Base-by-base conservation (phyloP, 1,140 invertebrate genomes). In the Venturia canescens region DNA sequence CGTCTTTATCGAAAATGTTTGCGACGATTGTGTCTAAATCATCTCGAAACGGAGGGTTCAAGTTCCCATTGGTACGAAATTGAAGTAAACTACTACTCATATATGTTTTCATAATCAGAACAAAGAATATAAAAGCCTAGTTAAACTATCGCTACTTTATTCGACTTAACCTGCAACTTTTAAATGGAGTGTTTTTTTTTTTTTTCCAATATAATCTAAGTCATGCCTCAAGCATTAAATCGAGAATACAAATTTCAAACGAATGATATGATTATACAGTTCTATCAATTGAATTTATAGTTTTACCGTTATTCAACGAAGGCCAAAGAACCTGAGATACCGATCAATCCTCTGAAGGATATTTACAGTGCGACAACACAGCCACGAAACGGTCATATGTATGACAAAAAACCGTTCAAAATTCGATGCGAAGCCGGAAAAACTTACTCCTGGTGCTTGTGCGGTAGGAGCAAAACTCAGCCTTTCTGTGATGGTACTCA, bases 401-500 rank as follows among this genome's bases (percentile, higher is more conserved):
- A 97, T 88, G 97, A 98, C 85, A 97, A 96, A 87, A 97, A 97
- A 87, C 98, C 98, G 1, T 98, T 98, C 82, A 97, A 95, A 91
- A 91, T 97, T 29, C 90, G 86, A 7, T 92, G 97, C 53, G 93
- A 96, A 87, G 93, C 93, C 82, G 95, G 94, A 82, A 98, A 98
- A 92, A 94, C 90, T n/a, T 99, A 99, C 90, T 89, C 92, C 18
- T 99, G 98, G 98, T 99, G 98, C 91, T 90, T 96, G 3, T 99
- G 99, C 93, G 98, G 99, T 4, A 94, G 95, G 76, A 99, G 98
- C 85, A 96, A 98, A 85, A 94, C 90, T 75, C 98, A 99, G 93
- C 98, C 98, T 0, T 93, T 99, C n/a, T 99, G 98, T 92, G 98
- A 99, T 93, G 96, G 96, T 5, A 96, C 96, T 11, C 98, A 99